A percentile compares a stretch with the other conserved stretches of the same genome.
phyloP scores from a whole-genome alignment of 2,113 vertebrate genomes.

The Pterocles burchelli region DNA sequence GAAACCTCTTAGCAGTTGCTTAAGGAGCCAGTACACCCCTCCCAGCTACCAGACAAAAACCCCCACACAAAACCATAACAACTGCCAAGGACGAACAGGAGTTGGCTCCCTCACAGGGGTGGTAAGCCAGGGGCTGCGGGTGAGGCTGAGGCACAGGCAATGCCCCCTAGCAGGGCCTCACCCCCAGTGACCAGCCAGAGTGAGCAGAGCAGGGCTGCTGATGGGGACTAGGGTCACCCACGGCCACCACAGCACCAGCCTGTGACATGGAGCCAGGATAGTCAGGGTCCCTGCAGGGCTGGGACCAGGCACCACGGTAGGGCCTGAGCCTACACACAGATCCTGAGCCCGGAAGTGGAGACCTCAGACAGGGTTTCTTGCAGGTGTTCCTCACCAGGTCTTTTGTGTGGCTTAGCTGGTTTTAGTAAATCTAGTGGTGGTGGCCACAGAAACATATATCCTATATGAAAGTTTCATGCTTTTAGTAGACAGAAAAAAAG shows the following conservation, averaged over 20 bases:
- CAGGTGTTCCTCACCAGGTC: not conserved
- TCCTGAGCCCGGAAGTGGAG: not conserved
- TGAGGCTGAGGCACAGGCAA: not conserved
- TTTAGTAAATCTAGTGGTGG: not conserved
- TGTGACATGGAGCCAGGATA: not conserved
- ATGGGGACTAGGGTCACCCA: not conserved
- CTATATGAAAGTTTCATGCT: not conserved
- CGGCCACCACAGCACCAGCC: rapidly evolving
- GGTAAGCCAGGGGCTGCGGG: rapidly evolving
- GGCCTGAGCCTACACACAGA: rapidly evolving
- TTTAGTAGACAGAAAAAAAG: not conserved
- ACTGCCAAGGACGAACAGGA: no score
- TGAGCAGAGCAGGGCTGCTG: not conserved
- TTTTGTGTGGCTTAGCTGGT: not conserved
- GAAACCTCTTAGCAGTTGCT: no score
- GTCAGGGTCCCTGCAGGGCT: not conserved
- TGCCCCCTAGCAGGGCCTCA: not conserved
- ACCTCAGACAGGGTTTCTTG: not conserved
- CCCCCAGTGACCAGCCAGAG: not conserved
- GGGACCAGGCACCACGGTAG: not conserved
- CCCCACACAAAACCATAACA: no score
- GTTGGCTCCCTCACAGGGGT: not conserved
- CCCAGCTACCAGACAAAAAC: no score
- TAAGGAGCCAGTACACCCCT: no score
- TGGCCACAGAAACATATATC: not conserved